Base-by-base conservation (phyloP, 2,113 vertebrate genomes). In the Epinephelus moara region DNA sequence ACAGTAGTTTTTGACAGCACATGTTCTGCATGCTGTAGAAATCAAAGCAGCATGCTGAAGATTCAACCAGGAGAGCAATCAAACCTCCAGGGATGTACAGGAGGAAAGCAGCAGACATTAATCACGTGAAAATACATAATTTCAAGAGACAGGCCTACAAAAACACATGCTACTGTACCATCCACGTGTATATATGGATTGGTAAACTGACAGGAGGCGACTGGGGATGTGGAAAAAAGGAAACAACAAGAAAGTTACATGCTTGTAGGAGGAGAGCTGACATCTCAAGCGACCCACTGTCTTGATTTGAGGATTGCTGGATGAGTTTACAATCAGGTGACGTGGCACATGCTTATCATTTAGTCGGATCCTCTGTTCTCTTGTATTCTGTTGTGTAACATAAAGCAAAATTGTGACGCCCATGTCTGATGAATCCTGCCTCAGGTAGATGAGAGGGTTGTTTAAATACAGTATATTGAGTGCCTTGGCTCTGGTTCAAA, bases 91-190 rank as follows among this genome's bases (percentile, higher is more conserved):
- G 37, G 62, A 66, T 23, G 11, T 17, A 23, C 1, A 66, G n/a
- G 14, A 10, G 66, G 52, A n/a, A 11, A 57, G 67, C 45, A 42
- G 71, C 60, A 50, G 23, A 37, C 64, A 56, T 23, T 18, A 85
- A 79, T 66, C 69, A 59, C 13, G 42, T 82, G 27, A 53, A 75
- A 77, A 75, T 62, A n/a, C 42, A 69, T 82, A 0, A 72, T 75
- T 64, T 63, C 4, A n/a, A 25, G 19, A 53, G 67, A 40, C 62
- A 74, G 13, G 47, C 4, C 78, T 6, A n/a, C 56, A 23, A 23
- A 42, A 73, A 45, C 47, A 79, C 64, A 53, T 47, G n/a, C 27
- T 13, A 3, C 52, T 12, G 7, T 10, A 18, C 1, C 50, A 64
- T 63, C 5, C 15, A 30, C 1, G 23, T 25, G 23, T 25, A n/a